phyloP scores from a whole-genome alignment of 1,140 invertebrate species.

The Laupala kohalensis region DNA sequence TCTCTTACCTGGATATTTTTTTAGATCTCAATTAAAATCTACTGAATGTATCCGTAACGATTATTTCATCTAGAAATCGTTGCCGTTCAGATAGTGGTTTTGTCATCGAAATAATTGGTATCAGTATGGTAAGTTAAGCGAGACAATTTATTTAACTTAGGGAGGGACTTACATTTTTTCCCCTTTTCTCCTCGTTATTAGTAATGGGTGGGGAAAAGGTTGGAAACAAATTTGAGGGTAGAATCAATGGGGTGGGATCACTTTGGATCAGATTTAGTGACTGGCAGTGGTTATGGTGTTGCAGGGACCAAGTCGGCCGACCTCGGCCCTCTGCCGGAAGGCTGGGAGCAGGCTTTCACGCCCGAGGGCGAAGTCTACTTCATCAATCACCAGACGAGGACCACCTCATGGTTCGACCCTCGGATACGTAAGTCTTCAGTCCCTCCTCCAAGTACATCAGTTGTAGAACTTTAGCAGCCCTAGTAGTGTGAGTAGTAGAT shows the following conservation, averaged over 20 bases:
- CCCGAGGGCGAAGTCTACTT: conserved; percentile 91
- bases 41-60: too few species aligned
- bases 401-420: conserved; percentile 95
- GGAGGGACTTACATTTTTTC: too few species aligned
- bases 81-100: too few species aligned
- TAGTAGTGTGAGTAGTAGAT: not conserved
- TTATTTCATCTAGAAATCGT: too few species aligned
- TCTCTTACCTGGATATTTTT: too few species aligned
- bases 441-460: not conserved
- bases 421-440: conserved; percentile 70
- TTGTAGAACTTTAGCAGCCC: not conserved
- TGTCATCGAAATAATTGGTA: too few species aligned
- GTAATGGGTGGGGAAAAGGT: too few species aligned
- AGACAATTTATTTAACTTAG: too few species aligned
- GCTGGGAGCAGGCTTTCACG: conserved; percentile 90
- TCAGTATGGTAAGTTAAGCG: too few species aligned
- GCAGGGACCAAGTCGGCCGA: conserved; percentile 6
- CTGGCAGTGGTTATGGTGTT: conserved; percentile 17
- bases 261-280: conserved; percentile 18
- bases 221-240: too few species aligned
- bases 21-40: too few species aligned
- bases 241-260: conserved; percentile 8
- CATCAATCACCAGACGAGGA: conserved; percentile 88
- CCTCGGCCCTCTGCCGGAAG: conserved; percentile 76
- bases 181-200: too few species aligned